phyloP scores from a whole-genome alignment of 2,113 vertebrate genomes.

The Zosterops lateralis region DNA sequence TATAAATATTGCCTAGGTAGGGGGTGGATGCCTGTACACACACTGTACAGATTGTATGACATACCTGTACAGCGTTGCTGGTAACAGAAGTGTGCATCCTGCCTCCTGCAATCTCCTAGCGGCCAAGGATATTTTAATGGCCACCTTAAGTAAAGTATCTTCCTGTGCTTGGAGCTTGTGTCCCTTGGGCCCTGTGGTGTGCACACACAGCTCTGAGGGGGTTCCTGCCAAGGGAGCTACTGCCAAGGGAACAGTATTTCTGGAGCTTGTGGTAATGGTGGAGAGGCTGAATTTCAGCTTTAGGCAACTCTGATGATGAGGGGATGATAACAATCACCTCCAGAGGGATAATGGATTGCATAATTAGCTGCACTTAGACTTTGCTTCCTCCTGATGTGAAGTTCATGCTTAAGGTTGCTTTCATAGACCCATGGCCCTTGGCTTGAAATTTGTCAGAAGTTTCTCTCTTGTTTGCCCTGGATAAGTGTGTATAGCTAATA shows the following conservation, averaged over 20 bases:
- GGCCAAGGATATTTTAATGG: background rate
- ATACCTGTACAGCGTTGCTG: accelerated
- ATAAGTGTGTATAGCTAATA: background rate
- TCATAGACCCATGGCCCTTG: background rate
- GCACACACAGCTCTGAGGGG: accelerated
- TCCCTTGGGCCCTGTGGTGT: accelerated
- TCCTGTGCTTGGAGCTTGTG: background rate
- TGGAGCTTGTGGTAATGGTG: background rate
- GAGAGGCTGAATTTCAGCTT: constrained; percentile 48
- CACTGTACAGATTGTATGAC: too few relatives aligned
- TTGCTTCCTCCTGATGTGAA: background rate
- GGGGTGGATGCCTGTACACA: background rate
- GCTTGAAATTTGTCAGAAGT: background rate
- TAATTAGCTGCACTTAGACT: constrained; percentile 3
- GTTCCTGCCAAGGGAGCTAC: background rate
- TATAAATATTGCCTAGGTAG: background rate
- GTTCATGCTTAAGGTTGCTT: background rate
- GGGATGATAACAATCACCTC: constrained; percentile 55
- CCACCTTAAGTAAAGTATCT: background rate
- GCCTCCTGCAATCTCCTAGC: accelerated
- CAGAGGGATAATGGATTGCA: constrained; percentile 27
- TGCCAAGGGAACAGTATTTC: background rate
- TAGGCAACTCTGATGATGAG: constrained; percentile 51
- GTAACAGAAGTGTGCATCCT: background rate
- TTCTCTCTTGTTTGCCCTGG: background rate